phyloP scores from a whole-genome alignment of 2,113 vertebrate genomes.

The Meles meles region DNA sequence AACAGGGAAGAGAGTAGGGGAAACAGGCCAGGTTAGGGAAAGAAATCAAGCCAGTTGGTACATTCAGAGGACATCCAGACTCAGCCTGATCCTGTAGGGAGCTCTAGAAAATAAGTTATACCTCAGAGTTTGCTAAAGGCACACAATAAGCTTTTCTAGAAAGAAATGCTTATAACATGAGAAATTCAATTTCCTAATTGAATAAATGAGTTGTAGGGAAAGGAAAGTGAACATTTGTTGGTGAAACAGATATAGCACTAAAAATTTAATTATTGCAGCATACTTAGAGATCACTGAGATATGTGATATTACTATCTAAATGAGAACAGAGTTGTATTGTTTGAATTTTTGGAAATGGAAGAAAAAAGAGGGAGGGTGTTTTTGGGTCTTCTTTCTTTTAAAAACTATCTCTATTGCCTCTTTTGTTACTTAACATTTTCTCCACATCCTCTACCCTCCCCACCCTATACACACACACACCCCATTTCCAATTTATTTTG shows the following conservation, averaged over 20 bases:
- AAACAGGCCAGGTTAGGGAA: not conserved
- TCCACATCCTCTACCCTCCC: not conserved
- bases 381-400: not conserved
- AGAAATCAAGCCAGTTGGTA: not conserved
- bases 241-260: not conserved
- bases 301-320: not conserved
- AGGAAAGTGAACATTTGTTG: not conserved
- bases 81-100: not conserved
- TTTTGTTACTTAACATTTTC: not conserved
- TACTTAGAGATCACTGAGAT: not conserved
- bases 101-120: not conserved
- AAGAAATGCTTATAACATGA: not conserved
- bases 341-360: not conserved
- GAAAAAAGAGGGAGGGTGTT: not conserved
- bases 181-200: not conserved
- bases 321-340: not conserved
- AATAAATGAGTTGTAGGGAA: not conserved
- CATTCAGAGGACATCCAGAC: not conserved
- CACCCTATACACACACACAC: not conserved
- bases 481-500: not conserved
- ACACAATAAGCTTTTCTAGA: not conserved
- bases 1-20: rapidly evolving
- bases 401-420: not conserved
- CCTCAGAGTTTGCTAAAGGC: not conserved
- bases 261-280: not conserved